phyloP scores from a whole-genome alignment of 2,113 vertebrate species.

The Neodon shergylaensis region DNA sequence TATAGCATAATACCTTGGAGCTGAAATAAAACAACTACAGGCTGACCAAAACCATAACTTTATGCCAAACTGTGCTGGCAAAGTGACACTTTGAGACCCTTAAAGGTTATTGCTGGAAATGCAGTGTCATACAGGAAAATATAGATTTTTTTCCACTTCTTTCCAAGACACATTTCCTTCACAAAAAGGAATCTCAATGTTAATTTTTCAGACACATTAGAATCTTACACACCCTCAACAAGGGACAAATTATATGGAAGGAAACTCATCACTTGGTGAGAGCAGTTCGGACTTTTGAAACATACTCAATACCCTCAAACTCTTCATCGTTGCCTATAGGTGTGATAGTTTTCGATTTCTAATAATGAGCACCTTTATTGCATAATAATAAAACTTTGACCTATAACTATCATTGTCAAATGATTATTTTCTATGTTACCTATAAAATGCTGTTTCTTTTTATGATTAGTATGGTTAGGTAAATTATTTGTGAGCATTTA shows the following conservation, averaged over 20 bases:
- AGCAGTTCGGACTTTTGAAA: conserved; percentile 2
- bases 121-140: background rate
- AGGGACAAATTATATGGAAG: background rate
- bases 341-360: background rate
- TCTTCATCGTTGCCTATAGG: background rate
- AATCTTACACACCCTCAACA: background rate
- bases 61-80: background rate
- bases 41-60: conserved; percentile 9
- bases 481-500: background rate
- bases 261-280: background rate
- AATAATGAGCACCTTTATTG: background rate
- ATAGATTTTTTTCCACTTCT: conserved; percentile 10
- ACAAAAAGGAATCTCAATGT: background rate
- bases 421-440: background rate
- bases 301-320: background rate
- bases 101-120: background rate
- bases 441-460: background rate
- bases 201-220: background rate
- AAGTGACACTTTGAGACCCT: background rate
- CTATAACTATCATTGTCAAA: background rate
- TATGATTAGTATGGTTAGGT: background rate
- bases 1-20: conserved; percentile 10
- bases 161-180: conserved; percentile 29
- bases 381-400: background rate
- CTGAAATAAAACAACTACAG: conserved; percentile 18